Conservation (phyloP, 2,888 invertebrate species). For the Lochmaea crataegi region DNA sequence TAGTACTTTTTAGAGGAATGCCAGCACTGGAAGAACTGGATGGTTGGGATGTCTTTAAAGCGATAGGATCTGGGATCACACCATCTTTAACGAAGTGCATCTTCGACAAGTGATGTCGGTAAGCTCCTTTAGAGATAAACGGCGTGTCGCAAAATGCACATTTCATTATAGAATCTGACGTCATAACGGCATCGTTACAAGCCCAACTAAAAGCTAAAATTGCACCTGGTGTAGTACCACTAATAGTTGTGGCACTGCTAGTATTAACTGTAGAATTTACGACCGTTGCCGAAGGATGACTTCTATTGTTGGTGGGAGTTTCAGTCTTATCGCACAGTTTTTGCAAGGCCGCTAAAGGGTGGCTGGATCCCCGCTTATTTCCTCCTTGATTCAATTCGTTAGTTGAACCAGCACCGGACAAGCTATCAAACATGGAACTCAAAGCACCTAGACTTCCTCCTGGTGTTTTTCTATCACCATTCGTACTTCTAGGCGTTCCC, state of each 20-base stretch:
- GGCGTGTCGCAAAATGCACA: conserved; percentile 96
- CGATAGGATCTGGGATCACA: conserved; percentile 81
- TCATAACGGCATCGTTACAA: conserved; percentile 91
- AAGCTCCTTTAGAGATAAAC: conserved; percentile 96
- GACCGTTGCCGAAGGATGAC: conserved; percentile 58
- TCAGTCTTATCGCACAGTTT: conserved; percentile 97
- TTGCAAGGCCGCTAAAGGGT: conserved; percentile 94
- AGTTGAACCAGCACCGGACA: conserved; percentile 71
- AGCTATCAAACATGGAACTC: conserved; percentile 90
- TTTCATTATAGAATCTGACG: conserved; percentile 89
- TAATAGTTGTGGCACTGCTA: conserved; percentile 59
- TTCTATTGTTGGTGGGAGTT: conserved; percentile 70
- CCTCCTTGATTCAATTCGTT: conserved; percentile 65
- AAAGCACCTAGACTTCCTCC: conserved; percentile 83
- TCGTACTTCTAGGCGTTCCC: conserved; percentile 77
- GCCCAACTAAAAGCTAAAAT: conserved; percentile 95
- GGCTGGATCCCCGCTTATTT: conserved; percentile 79
- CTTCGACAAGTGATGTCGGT: conserved; percentile 94
- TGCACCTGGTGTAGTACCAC: conserved; percentile 79
- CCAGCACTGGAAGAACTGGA: conserved; percentile 53
- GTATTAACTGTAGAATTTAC: conserved; percentile 60
- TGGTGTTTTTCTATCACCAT: conserved; percentile 70
- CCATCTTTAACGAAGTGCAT: conserved; percentile 96
- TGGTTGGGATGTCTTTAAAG: conserved; percentile 67
- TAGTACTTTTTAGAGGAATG: conserved; percentile 57